phyloP scores from a whole-genome alignment of 2,797 vertebrate species.

The Trematomus bernacchii region DNA sequence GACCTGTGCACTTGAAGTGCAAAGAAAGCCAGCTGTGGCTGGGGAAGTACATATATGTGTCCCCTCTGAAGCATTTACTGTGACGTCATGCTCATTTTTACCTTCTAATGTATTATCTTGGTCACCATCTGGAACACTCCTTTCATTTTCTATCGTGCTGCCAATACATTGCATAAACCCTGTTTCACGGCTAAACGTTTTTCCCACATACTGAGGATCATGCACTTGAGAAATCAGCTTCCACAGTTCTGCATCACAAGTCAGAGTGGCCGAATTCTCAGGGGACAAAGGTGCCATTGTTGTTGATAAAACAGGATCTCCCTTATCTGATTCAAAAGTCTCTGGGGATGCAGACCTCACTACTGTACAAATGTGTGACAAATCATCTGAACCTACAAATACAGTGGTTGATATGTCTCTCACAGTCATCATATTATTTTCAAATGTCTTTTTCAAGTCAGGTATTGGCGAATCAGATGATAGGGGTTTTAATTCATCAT shows the following conservation, averaged over 20 bases:
- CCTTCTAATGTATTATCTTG: background rate
- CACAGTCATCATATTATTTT: conserved; percentile 14
- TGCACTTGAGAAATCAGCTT: conserved; percentile 74
- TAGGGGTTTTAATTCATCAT: conserved; percentile 50
- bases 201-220: conserved; percentile 77
- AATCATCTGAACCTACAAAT: conserved; percentile 48
- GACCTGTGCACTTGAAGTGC: conserved; percentile 8
- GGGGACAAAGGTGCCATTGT: background rate
- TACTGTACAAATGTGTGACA: conserved; percentile 32
- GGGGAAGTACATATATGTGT: conserved; percentile 5
- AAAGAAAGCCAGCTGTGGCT: conserved; percentile 3
- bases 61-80: background rate
- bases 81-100: conserved; percentile 1
- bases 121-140: background rate
- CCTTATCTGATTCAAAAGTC: conserved; percentile 37
- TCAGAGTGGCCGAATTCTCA: conserved; percentile 25
- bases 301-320: conserved; percentile 17
- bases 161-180: conserved; percentile 58
- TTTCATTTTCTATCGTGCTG: conserved; percentile 38
- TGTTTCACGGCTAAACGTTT: conserved; percentile 65
- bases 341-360: conserved; percentile 56
- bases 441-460: conserved; percentile 35
- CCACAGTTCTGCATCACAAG: conserved; percentile 66
- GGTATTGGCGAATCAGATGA: conserved; percentile 44
- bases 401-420: conserved; percentile 36